A percentile compares a stretch with the other conserved stretches of the same genome.
phyloP scores from a whole-genome alignment of 2,113 vertebrate genomes.

The Callithrix jacchus region DNA sequence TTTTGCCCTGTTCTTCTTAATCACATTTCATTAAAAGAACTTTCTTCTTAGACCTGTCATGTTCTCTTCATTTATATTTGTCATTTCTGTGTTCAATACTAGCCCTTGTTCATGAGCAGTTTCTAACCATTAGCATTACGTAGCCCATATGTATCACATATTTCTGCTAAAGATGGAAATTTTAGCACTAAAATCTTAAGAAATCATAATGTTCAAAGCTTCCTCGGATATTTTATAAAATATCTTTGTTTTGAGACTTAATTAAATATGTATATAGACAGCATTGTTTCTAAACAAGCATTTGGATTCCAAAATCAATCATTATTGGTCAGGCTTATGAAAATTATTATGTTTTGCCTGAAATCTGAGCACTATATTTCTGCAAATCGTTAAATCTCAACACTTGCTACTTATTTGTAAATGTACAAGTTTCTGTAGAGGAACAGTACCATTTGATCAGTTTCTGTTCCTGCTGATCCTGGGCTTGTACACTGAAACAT shows the following conservation, averaged over 20 bases:
- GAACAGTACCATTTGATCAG: not conserved
- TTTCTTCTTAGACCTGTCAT: not conserved
- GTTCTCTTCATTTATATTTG: not conserved
- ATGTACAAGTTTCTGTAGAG: not conserved
- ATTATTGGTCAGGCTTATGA: not conserved
- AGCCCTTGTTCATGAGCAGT: not conserved
- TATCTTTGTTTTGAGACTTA: not conserved
- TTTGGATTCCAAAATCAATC: conserved; percentile 40
- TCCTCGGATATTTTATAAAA: conserved; percentile 9
- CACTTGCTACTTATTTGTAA: not conserved
- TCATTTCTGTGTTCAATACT: not conserved
- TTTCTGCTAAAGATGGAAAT: not conserved
- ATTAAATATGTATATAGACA: conserved; percentile 57
- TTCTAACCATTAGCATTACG: not conserved
- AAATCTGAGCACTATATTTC: not conserved
- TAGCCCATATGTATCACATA: not conserved
- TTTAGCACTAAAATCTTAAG: not conserved
- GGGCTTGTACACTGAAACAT: not conserved
- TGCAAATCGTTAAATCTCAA: not conserved
- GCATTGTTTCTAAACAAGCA: not conserved
- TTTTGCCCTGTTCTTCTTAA: not conserved
- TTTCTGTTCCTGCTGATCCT: not conserved
- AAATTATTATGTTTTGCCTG: not conserved
- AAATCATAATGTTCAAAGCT: not conserved
- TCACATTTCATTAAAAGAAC: not conserved